Evolutionary conservation across 2,888 invertebrate genomes (phyloP).

Genomic region (Emesis russula): DNA sequence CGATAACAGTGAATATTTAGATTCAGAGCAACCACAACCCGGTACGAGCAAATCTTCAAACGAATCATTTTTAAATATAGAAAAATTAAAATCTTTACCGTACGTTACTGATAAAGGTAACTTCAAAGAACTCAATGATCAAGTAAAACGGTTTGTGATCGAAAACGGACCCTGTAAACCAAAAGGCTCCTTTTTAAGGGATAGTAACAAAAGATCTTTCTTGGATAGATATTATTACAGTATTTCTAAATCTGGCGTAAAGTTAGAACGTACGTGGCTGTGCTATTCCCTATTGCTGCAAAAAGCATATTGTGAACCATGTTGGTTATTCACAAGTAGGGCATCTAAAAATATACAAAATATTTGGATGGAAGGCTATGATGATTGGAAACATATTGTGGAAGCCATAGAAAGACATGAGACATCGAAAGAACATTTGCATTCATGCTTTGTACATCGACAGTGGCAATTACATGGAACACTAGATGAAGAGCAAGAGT

Average conservation of each 20-base stretch:
- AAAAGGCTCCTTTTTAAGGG: too few species aligned
- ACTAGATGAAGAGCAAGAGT: slow-evolving; percentile 51
- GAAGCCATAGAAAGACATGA: slow-evolving; percentile 78
- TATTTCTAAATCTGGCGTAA: slow-evolving; percentile 38
- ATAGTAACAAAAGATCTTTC: too few species aligned
- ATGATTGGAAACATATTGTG: slow-evolving; percentile 67
- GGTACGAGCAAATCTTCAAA: neutral
- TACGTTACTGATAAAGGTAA: neutral
- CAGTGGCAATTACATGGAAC: slow-evolving; percentile 53
- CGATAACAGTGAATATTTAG: slow-evolving; percentile 5
- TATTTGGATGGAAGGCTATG: slow-evolving; percentile 22
- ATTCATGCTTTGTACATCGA: slow-evolving; percentile 56
- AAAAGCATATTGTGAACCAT: neutral
- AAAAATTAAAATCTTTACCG: neutral
- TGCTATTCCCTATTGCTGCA: neutral
- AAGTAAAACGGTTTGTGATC: slow-evolving; percentile 34
- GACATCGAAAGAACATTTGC: slow-evolving; percentile 67
- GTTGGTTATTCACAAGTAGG: slow-evolving; percentile 28
- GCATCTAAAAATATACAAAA: slow-evolving; percentile 59
- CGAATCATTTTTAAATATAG: neutral
- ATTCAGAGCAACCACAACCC: neutral
- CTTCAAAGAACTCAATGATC: neutral
- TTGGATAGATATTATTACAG: slow-evolving; percentile 33
- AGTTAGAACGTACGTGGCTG: slow-evolving; percentile 29
- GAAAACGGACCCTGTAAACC: slow-evolving; percentile 23